These are phyloP conservation scores for Trididemnum nubilum DNA, from an alignment of 23 tunicate species.

Conservation along the genomic window DNA sequence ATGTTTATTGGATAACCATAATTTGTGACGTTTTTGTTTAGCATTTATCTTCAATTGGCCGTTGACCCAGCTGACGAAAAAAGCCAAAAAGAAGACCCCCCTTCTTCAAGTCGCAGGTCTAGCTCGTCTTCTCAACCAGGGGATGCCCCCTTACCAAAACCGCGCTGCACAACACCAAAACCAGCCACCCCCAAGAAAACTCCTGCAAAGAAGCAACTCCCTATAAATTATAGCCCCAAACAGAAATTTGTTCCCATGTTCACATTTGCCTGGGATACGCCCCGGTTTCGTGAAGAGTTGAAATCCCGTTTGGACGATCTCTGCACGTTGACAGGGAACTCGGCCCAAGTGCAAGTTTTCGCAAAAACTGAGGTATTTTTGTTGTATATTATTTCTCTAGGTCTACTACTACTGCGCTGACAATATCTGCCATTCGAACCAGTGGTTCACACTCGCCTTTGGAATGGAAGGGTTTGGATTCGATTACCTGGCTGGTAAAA, in stretches of 20 bases:
- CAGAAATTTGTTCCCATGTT: background rate
- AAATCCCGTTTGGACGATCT: conserved; percentile 8
- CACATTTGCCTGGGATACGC: background rate
- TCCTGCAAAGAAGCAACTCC: background rate
- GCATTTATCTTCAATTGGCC: too few species aligned
- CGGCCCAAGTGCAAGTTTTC: background rate
- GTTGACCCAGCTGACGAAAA: too few species aligned
- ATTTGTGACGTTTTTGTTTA: too few species aligned
- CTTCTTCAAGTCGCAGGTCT: background rate
- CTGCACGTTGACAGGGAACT: background rate
- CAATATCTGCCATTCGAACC: too few species aligned
- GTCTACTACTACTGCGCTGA: too few species aligned
- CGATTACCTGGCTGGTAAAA: too few species aligned
- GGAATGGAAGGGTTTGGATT: too few species aligned
- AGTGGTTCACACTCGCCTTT: too few species aligned
- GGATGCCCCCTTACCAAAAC: background rate
- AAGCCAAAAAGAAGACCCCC: too few species aligned
- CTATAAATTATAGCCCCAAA: background rate
- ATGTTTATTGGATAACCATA: too few species aligned
- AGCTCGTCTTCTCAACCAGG: background rate
- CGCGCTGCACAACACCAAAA: background rate
- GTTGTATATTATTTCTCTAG: too few species aligned
- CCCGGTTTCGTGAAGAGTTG: background rate
- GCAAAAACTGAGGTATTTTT: too few species aligned
- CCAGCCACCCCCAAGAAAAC: background rate